These are phyloP conservation scores for Polypedilum pembai DNA, from an alignment of 1,140 invertebrate genomes.

Conservation along the genomic window DNA sequence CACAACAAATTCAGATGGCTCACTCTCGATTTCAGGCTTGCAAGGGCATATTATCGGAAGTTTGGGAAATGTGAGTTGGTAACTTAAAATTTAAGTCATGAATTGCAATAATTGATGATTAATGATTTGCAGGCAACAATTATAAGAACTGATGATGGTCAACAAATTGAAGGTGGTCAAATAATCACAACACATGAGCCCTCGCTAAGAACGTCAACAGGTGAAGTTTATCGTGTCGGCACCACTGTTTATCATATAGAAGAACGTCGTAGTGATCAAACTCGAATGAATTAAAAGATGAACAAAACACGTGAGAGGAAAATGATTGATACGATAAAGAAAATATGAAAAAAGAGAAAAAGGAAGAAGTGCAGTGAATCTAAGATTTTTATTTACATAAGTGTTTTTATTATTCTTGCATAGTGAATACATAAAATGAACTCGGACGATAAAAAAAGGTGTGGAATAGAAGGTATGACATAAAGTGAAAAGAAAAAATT, in stretches of 20 bases:
- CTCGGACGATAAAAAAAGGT: background rate
- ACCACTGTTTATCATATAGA: background rate
- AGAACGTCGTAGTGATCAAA: background rate
- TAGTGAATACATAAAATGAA: too few species aligned
- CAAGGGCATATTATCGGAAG: slow-evolving; percentile 9
- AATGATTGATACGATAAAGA: too few species aligned
- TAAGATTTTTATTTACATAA: slow-evolving; percentile 15
- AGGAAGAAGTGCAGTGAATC: background rate
- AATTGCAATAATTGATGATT: background rate
- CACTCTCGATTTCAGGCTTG: background rate
- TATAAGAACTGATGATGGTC: slow-evolving; percentile 8
- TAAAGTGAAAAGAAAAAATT: background rate
- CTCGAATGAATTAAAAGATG: slow-evolving; percentile 22
- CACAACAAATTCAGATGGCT: background rate
- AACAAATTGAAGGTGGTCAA: slow-evolving; percentile 23
- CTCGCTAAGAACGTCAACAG: background rate
- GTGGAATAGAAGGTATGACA: background rate
- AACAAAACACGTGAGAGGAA: background rate
- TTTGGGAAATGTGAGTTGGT: background rate
- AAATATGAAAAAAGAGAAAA: background rate
- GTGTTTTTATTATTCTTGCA: background rate
- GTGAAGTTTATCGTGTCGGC: slow-evolving; percentile 16
- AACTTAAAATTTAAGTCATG: background rate
- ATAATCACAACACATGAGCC: slow-evolving; percentile 12
- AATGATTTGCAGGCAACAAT: background rate